Conservation (phyloP, 2,113 vertebrate genomes). For the Vimba vimba region DNA sequence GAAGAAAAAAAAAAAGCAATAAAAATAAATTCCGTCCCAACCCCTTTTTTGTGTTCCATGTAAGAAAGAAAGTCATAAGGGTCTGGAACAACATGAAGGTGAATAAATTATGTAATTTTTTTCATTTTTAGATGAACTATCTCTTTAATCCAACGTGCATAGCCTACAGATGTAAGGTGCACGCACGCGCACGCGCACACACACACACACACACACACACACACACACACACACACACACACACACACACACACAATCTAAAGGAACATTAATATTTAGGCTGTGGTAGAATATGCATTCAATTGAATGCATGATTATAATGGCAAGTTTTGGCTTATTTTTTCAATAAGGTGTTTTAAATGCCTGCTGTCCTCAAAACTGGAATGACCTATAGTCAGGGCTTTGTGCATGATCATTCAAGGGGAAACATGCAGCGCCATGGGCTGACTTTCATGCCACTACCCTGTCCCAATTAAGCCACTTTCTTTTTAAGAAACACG, state of each 20-base stretch:
- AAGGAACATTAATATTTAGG: neutral
- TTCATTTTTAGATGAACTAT: neutral
- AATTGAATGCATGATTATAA: neutral
- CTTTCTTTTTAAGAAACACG: constrained; percentile 17
- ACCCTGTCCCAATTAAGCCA: constrained; percentile 39
- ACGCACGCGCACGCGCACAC: neutral
- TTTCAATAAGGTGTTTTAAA: constrained; percentile 11
- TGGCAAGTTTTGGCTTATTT: too few relatives aligned
- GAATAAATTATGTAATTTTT: neutral
- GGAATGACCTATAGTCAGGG: constrained; percentile 14
- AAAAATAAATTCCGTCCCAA: neutral
- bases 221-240: neutral
- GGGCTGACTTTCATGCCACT: constrained; percentile 35
- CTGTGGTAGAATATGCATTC: neutral
- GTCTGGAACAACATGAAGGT: neutral
- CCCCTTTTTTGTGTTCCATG: neutral
- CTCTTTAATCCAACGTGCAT: neutral
- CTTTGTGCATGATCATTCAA: constrained; percentile 43
- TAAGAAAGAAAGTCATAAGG: neutral
- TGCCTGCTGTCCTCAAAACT: neutral
- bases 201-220: neutral
- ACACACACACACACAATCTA: neutral
- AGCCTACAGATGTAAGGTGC: neutral
- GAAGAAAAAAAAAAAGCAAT: too few relatives aligned
- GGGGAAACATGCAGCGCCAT: constrained; percentile 27